Evolutionary conservation across 1,140 invertebrate genomes (phyloP), one percentile per base, ranked within the genome.

Genomic region (Magallana angulata): DNA sequence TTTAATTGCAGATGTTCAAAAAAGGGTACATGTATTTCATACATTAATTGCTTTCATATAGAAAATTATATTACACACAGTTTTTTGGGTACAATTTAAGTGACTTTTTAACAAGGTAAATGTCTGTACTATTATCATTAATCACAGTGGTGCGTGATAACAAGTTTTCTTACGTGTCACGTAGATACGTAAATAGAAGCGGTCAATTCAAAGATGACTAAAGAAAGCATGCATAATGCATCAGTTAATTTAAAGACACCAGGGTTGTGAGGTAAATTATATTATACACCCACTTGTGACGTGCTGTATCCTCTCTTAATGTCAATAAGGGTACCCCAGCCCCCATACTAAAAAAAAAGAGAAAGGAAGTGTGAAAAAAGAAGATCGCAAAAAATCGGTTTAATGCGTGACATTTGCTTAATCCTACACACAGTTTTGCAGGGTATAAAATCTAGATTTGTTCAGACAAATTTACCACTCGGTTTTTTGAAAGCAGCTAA

Each of bases 21-120:
- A 68, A n/a, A 68, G 62, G 62, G 62, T 68, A 68, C 62, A 68
- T 68, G 62, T 68, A 68, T 68, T 68, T 68, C 62, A 68, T n/a
- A 68, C 62, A 68, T 68, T 68, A 68, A 68, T n/a, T 68, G 62
- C 18, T n/a, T 14, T 68, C 62, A 68, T 68, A 68, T 68, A 68
- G n/a, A 68, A 36, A 68, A 68, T n/a, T 68, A 18, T 68, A 68
- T 36, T 36, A 36, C 36, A 36, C 36, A 36, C 36, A 36, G 24
- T 18, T 68, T 24, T 68, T 68, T n/a, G n/a, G 64, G 64, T 68
- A 68, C n/a, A 36, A 36, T 36, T 36, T 36, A 68, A 68, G n/a
- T 18, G 64, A 24, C n/a, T 68, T 68, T 68, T 68, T 68, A 68
- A 68, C 62, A n/a, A 68, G 62, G 62, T 68, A 68, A 68, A 68